Conservation (phyloP, 2,113 vertebrate species). For the Lampris incognitus region DNA sequence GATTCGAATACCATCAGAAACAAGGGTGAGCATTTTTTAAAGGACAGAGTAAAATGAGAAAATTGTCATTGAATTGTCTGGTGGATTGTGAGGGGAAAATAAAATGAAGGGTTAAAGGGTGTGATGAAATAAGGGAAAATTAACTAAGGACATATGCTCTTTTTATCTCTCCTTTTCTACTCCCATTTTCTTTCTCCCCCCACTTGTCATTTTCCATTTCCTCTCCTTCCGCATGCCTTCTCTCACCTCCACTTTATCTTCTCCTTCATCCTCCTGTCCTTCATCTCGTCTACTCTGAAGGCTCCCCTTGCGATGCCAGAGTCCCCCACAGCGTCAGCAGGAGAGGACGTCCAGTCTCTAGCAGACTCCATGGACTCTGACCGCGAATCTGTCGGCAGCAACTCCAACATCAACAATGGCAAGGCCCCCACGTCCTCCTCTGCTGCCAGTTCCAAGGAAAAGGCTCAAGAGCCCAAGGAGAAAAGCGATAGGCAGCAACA, state of each 20-base stretch:
- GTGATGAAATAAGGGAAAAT: neutral
- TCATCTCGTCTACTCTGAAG: slow-evolving; percentile 1
- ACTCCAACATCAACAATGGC: slow-evolving; percentile 93
- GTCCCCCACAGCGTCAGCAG: slow-evolving; percentile 96
- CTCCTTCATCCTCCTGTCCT: neutral
- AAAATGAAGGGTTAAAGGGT: neutral
- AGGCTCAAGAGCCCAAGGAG: slow-evolving; percentile 87
- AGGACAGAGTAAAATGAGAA: too few species aligned
- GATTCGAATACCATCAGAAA: slow-evolving; percentile 98
- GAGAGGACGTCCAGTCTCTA: slow-evolving; percentile 96
- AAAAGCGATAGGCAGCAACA: slow-evolving; percentile 90
- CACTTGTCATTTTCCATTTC: too few species aligned
- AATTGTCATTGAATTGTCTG: too few species aligned
- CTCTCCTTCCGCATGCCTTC: neutral
- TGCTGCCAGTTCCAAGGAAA: neutral
- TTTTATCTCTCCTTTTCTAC: neutral
- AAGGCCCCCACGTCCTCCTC: slow-evolving; percentile 61
- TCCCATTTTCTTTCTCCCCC: neutral
- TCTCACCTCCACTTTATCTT: neutral
- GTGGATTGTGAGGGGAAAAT: too few species aligned
- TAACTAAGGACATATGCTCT: too few species aligned
- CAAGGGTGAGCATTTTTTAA: slow-evolving; percentile 84
- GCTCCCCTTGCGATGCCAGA: slow-evolving; percentile 84
- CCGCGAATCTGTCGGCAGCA: slow-evolving; percentile 96
- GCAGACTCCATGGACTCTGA: slow-evolving; percentile 98